Percentiles rank a stretch among this genome's conserved stretches.
phyloP scores from a whole-genome alignment of 1,140 invertebrate genomes.

The Leptinotarsa lineolata region DNA sequence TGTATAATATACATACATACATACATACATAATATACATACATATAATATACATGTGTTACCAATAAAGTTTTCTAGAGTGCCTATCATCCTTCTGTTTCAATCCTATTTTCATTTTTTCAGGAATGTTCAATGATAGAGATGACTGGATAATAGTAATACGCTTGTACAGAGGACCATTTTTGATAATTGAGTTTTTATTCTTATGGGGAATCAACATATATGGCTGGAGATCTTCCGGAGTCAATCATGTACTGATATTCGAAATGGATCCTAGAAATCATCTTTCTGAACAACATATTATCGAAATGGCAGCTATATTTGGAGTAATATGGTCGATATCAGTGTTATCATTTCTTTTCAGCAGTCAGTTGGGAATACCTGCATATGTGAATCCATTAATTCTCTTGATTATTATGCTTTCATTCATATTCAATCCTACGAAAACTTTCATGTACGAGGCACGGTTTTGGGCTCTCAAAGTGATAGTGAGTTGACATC shows the following conservation, averaged over 20 bases:
- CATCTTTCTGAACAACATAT: slow-evolving; percentile 95
- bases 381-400: slow-evolving; percentile 88
- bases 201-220: slow-evolving; percentile 95
- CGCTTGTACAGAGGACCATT: slow-evolving; percentile 91
- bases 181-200: slow-evolving; percentile 91
- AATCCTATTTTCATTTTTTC: slow-evolving; percentile 46
- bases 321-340: slow-evolving; percentile 93
- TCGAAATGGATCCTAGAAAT: slow-evolving; percentile 96
- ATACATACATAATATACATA: no score
- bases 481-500: slow-evolving; percentile 69
- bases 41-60: no score
- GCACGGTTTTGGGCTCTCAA: slow-evolving; percentile 83
- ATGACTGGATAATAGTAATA: slow-evolving; percentile 79
- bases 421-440: slow-evolving; percentile 88
- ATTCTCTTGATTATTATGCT: slow-evolving; percentile 85
- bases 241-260: slow-evolving; percentile 99
- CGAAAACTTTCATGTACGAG: slow-evolving; percentile 89
- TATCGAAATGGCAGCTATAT: slow-evolving; percentile 93
- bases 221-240: slow-evolving; percentile 98
- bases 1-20: no score
- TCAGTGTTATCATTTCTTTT: slow-evolving; percentile 84
- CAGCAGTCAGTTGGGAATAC: slow-evolving; percentile 84
- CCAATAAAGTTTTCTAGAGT: no score
- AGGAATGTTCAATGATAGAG: slow-evolving; percentile 73
- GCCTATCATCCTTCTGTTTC: no score